Conservation (phyloP, 2,113 vertebrate genomes). For the Phrynosoma platyrhinos region DNA sequence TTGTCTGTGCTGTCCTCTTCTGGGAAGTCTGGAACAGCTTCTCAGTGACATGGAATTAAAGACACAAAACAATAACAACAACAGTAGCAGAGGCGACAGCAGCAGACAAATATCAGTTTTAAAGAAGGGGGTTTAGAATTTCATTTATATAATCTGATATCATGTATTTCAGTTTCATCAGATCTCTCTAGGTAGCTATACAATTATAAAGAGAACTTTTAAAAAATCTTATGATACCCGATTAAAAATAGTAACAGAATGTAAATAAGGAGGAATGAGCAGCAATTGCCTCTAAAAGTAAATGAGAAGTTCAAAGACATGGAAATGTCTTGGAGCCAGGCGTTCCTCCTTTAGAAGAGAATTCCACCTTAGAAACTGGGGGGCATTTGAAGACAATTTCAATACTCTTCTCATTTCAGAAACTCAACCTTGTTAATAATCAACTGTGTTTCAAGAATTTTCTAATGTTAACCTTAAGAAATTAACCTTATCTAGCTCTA, state of each 20-base stretch:
- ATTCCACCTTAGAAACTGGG: background rate
- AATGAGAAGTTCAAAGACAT: background rate
- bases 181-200: background rate
- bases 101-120: no score
- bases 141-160: background rate
- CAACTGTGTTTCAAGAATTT: no score
- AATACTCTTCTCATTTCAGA: background rate
- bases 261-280: background rate
- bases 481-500: no score
- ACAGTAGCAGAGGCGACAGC: no score
- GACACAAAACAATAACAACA: no score
- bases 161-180: background rate
- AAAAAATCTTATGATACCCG: background rate
- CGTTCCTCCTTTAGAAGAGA: background rate
- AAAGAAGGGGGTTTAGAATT: no score
- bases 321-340: background rate
- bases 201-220: no score
- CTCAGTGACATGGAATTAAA: background rate
- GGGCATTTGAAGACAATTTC: background rate
- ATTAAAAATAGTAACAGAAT: background rate
- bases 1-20: slow-evolving; percentile 11
- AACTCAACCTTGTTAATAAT: no score
- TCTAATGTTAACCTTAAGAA: no score
- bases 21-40: slow-evolving; percentile 3
- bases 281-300: background rate